Evolutionary conservation across 2,888 invertebrate species (phyloP).

Genomic region (Mesorhabditis belari): DNA sequence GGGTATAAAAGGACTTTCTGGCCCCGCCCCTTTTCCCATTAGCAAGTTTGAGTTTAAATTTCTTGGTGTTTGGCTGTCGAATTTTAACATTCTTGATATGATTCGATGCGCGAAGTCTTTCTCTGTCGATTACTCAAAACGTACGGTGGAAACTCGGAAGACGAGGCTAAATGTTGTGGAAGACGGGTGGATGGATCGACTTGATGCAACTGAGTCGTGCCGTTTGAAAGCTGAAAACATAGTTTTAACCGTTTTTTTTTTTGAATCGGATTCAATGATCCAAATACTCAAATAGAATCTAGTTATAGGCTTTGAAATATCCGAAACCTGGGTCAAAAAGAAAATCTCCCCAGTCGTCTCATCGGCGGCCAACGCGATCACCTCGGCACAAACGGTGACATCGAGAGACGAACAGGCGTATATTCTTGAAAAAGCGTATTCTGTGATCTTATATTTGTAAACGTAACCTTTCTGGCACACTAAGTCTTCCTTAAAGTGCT

Average conservation of each 20-base stretch:
- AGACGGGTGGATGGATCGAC: not conserved
- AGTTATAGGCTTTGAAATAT: no score
- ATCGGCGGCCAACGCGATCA: slow-evolving; percentile 38
- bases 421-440: slow-evolving; percentile 16
- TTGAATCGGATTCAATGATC: not conserved
- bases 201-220: slow-evolving; percentile 8
- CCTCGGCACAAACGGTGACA: slow-evolving; percentile 41
- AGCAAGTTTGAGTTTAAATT: no score
- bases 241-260: slow-evolving; percentile 7
- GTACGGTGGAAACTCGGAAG: not conserved
- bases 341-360: slow-evolving; percentile 23
- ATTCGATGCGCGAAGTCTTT: no score
- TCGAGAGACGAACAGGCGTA: slow-evolving; percentile 29
- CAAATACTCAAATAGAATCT: no score
- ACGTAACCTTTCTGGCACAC: not conserved
- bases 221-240: slow-evolving; percentile 12
- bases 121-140: no score
- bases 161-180: not conserved
- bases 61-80: no score
- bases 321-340: not conserved
- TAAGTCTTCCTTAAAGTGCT: not conserved
- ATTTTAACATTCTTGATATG: no score
- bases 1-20: no score
- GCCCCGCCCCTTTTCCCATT: no score
- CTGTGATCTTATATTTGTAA: not conserved